These are phyloP conservation scores for Lepeophtheirus nordmannii DNA, from an alignment of 2,888 invertebrate genomes.

Conservation along the genomic window DNA sequence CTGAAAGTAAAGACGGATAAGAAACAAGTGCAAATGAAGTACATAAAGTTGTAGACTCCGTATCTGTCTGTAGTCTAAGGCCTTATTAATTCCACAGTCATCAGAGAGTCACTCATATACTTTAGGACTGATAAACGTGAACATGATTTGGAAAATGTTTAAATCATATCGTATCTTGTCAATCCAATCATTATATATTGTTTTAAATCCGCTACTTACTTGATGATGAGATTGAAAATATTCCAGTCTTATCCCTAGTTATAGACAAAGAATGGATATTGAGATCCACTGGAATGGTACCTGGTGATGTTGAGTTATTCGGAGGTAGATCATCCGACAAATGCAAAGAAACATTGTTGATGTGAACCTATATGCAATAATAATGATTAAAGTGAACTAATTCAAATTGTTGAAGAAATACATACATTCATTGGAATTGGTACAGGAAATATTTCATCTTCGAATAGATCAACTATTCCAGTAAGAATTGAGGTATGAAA, in stretches of 20 bases:
- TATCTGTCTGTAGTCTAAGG: slow-evolving; percentile 5
- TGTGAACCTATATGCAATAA: slow-evolving; percentile 43
- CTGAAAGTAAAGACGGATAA: no score
- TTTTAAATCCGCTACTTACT: not conserved
- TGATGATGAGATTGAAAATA: slow-evolving; percentile 37
- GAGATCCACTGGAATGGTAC: slow-evolving; percentile 60
- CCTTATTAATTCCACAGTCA: slow-evolving; percentile 5
- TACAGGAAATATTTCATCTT: slow-evolving; percentile 65
- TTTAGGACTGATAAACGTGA: not conserved
- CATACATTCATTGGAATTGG: slow-evolving; percentile 64
- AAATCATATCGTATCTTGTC: not conserved
- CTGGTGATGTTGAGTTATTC: slow-evolving; percentile 62
- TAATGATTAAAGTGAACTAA: not conserved
- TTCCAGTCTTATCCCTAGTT: slow-evolving; percentile 53
- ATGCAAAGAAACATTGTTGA: slow-evolving; percentile 58
- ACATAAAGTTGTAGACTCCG: not conserved
- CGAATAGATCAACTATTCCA: slow-evolving; percentile 63
- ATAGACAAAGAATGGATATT: slow-evolving; percentile 50
- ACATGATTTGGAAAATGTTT: not conserved
- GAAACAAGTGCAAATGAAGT: no score
- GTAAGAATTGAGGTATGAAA: slow-evolving; percentile 66
- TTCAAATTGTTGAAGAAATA: not conserved
- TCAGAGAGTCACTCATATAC: slow-evolving; percentile 3
- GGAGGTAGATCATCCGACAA: slow-evolving; percentile 68
- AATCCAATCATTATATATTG: not conserved